Conservation (phyloP, 1,140 invertebrate genomes). For the Papilio machaon region DNA sequence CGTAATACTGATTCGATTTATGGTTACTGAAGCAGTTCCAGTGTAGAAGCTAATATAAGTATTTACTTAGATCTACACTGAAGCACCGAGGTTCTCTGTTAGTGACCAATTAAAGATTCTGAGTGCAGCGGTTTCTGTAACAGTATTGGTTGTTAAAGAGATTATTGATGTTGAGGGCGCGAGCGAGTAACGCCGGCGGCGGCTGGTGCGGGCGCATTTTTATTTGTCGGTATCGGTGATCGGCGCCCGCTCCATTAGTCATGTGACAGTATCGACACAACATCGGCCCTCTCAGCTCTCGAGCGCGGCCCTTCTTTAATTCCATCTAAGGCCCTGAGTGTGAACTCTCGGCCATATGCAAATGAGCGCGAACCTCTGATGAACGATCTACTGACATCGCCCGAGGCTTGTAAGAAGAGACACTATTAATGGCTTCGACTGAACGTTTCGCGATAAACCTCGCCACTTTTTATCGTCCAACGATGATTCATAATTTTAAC, state of each 20-base stretch:
- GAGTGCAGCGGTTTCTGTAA: background rate
- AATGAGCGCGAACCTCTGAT: conserved; percentile 72
- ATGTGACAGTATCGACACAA: conserved; percentile 78
- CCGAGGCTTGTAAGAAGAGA: conserved; percentile 11
- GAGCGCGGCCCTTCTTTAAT: conserved; percentile 66
- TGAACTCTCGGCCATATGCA: conserved; percentile 64
- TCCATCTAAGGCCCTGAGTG: conserved; percentile 64
- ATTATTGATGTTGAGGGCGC: background rate
- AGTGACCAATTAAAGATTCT: background rate
- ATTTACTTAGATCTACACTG: background rate
- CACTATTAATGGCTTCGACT: conserved; percentile 32
- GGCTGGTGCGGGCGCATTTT: conserved; percentile 66
- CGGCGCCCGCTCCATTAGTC: conserved; percentile 80
- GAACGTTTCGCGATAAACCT: conserved; percentile 14
- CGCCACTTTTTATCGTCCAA: conserved; percentile 15
- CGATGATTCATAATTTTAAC: conserved; percentile 19
- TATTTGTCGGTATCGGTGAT: conserved; percentile 77
- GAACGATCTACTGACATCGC: conserved; percentile 68
- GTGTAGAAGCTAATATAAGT: background rate
- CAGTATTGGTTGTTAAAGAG: background rate
- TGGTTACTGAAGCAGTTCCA: too few species aligned
- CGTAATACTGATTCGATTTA: too few species aligned
- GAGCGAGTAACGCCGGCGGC: conserved; percentile 40
- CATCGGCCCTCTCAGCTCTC: conserved; percentile 62
- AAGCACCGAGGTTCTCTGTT: background rate